Percentiles rank a stretch among this genome's conserved stretches.
Evolutionary conservation across 2,888 invertebrate genomes (phyloP).

Genomic region (Caenorhabditis zanzibari): DNA sequence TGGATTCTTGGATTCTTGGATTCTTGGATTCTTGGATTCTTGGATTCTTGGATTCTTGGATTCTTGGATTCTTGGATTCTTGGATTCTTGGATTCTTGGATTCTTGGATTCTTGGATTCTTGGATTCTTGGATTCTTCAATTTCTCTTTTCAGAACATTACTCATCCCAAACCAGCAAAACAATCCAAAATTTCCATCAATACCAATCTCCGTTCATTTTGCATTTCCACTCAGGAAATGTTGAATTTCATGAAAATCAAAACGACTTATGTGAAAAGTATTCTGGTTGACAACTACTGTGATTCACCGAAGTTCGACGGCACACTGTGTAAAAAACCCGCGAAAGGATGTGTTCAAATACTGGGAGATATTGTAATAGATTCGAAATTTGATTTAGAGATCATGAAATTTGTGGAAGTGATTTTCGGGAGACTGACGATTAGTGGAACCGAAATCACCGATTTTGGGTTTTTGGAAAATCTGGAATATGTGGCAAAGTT

Average conservation of each 20-base stretch:
- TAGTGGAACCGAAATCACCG: neutral
- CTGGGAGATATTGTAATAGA: neutral
- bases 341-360: neutral
- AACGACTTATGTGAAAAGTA: neutral
- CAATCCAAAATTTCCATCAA: neutral
- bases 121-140: neutral
- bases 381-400: neutral
- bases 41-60: no score
- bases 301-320: neutral
- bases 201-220: neutral
- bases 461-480: neutral
- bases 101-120: neutral
- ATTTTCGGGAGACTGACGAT: slow-evolving; percentile 1
- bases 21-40: no score
- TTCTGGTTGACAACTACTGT: neutral
- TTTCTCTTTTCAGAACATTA: neutral
- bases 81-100: no score
- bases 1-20: no score
- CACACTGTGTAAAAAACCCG: neutral
- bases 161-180: neutral
- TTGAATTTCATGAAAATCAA: neutral
- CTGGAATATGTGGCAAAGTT: neutral
- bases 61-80: no score
- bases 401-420: neutral
- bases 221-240: slow-evolving; percentile 10